These are phyloP conservation scores for Sebastes kiyomatsui DNA, from an alignment of 2,797 vertebrate genomes.

Conservation along the genomic window DNA sequence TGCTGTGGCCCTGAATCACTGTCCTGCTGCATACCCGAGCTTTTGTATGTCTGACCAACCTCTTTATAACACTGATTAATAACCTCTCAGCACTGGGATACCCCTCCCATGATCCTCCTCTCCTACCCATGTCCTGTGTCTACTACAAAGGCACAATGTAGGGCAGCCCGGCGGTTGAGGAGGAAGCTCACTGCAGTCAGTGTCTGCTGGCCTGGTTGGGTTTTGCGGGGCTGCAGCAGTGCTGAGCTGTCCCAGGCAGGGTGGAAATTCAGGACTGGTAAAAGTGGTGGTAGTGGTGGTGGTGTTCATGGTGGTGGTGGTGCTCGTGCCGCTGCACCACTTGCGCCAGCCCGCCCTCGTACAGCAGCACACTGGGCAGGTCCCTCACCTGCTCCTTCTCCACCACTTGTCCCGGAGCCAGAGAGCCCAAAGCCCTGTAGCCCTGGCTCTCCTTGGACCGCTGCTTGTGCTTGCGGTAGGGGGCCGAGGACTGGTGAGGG, in stretches of 20 bases:
- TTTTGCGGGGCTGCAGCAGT: constrained; percentile 1
- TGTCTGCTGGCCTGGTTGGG: constrained; percentile 43
- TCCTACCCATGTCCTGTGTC: constrained; percentile 24
- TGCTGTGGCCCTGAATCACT: constrained; percentile 23
- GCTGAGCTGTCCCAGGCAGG: constrained; percentile 17
- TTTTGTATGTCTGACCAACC: constrained; percentile 36
- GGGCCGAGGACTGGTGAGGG: constrained; percentile 88
- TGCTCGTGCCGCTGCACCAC: constrained; percentile 97
- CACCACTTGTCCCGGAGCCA: constrained; percentile 80
- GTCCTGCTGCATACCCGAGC: constrained; percentile 39
- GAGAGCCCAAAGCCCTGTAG: constrained; percentile 84
- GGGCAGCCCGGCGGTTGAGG: constrained; percentile 46
- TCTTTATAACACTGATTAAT: constrained; percentile 62
- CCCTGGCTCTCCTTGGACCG: constrained; percentile 90
- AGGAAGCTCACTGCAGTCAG: constrained; percentile 78
- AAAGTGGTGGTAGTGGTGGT: constrained; percentile 99
- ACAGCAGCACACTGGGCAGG: constrained; percentile 91
- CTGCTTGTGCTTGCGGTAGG: constrained; percentile 95
- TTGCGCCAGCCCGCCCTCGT: constrained; percentile 91
- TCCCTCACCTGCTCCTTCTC: constrained; percentile 93
- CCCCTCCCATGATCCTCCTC: constrained; percentile 26
- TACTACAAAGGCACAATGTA: constrained; percentile 5
- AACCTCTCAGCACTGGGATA: constrained; percentile 70
- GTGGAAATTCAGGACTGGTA: constrained; percentile 90
- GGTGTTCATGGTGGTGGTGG: constrained; percentile 97